Evolutionary conservation across 2,113 vertebrate genomes (phyloP).

Genomic region (Oxyura jamaicensis): DNA sequence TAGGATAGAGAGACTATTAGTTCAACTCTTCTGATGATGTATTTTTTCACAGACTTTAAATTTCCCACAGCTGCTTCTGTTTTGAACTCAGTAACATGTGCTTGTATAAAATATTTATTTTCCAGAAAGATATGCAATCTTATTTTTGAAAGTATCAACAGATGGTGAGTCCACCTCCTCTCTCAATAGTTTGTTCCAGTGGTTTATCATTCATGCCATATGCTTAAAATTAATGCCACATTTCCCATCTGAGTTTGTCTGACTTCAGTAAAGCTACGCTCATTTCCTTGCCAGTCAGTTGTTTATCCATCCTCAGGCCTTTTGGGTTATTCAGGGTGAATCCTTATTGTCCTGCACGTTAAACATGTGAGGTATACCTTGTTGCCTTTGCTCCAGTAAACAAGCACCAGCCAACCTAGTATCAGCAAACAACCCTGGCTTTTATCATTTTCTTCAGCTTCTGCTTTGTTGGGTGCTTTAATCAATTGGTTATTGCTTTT

Average conservation of each 20-base stretch:
- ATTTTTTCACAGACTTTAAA: conserved; percentile 19
- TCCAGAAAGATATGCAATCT: conserved; percentile 20
- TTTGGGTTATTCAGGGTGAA: neutral
- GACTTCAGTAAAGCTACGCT: neutral
- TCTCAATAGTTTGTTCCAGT: conserved; percentile 53
- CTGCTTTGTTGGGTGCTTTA: neutral
- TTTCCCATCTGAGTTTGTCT: conserved; percentile 39
- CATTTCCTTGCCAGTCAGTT: conserved; percentile 8
- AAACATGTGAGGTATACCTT: neutral
- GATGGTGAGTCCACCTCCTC: conserved; percentile 36
- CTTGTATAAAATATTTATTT: conserved; percentile 62
- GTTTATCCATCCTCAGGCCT: neutral
- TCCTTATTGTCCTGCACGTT: neutral
- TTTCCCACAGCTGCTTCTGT: conserved; percentile 40
- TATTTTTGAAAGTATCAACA: conserved; percentile 45
- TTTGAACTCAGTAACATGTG: conserved; percentile 23
- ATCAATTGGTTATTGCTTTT: neutral
- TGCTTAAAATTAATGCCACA: conserved; percentile 44
- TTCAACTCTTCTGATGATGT: neutral
- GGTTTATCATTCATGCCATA: conserved; percentile 55
- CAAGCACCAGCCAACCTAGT: neutral
- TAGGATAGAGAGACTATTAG: neutral
- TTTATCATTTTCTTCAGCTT: neutral
- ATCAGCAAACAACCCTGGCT: neutral
- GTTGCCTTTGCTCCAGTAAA: neutral